Conservation (phyloP, 1,140 invertebrate species). For the Holotrichia oblita region DNA sequence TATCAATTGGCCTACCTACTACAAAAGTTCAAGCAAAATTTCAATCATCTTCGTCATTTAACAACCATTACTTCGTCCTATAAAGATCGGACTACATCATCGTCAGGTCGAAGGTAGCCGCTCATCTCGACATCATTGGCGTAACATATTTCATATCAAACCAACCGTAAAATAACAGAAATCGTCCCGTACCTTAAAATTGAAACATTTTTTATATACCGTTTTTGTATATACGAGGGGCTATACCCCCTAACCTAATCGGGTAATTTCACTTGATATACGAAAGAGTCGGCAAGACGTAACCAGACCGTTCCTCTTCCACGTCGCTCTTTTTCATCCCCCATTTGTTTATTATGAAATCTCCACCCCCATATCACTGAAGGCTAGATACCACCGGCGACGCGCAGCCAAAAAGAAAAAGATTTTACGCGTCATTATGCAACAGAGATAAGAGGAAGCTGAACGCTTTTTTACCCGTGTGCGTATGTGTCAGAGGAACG, state of each 20-base stretch:
- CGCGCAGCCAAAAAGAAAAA: slow-evolving; percentile 19
- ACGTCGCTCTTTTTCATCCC: slow-evolving; percentile 15
- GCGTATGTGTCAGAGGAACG: not conserved
- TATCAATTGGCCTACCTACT: no score
- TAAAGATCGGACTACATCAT: slow-evolving; percentile 9
- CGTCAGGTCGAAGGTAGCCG: not conserved
- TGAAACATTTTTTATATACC: slow-evolving; percentile 32
- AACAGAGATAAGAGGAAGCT: slow-evolving; percentile 31
- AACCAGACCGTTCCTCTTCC: slow-evolving; percentile 17
- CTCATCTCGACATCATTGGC: not conserved
- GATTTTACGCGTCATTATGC: slow-evolving; percentile 36
- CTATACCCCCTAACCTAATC: not conserved
- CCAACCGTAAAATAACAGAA: slow-evolving; percentile 18
- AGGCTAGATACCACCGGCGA: not conserved
- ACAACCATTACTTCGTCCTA: not conserved
- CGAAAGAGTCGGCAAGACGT: not conserved
- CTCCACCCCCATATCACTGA: not conserved
- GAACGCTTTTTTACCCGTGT: slow-evolving; percentile 13
- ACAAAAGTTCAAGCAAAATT: not conserved
- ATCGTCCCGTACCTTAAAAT: slow-evolving; percentile 30
- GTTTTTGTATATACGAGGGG: not conserved
- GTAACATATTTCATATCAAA: slow-evolving; percentile 32
- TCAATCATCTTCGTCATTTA: slow-evolving; percentile 22
- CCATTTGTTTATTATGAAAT: slow-evolving; percentile 37
- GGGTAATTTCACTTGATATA: slow-evolving; percentile 30